These are phyloP conservation scores for Eurois occulta DNA, from an alignment of 2,888 invertebrate species.

Conservation along the genomic window DNA sequence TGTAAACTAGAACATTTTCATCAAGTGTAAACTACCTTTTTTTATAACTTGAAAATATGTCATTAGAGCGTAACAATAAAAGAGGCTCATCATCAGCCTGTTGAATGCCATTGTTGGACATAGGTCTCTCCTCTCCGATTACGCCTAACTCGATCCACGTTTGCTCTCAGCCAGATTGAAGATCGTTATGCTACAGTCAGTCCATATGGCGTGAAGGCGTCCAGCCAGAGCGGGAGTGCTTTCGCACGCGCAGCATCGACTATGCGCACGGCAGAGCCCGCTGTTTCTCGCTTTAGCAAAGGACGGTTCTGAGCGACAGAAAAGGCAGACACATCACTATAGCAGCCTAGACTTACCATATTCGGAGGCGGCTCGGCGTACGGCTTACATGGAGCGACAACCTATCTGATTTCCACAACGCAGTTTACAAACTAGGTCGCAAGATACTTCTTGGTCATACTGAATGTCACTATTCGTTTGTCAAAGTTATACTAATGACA, in stretches of 20 bases:
- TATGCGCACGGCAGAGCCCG: neutral
- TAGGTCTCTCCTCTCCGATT: neutral
- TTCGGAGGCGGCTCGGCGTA: neutral
- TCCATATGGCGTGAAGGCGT: neutral
- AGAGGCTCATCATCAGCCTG: neutral
- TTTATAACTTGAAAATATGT: neutral
- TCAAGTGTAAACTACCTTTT: neutral
- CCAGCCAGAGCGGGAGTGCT: neutral
- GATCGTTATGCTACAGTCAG: neutral
- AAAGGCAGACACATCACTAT: neutral
- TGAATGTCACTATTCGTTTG: neutral
- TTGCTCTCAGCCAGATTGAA: neutral
- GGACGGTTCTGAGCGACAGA: neutral
- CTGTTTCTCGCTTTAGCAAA: neutral
- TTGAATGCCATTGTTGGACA: neutral
- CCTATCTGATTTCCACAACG: neutral
- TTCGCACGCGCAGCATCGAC: neutral
- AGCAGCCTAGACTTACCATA: neutral
- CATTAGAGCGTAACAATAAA: neutral
- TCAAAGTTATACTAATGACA: neutral
- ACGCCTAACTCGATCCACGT: neutral
- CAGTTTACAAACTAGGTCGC: neutral
- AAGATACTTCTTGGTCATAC: neutral
- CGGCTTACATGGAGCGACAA: neutral
- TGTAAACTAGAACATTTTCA: neutral